Percentiles rank a stretch among this genome's conserved stretches.
Conservation (phyloP, 1,140 invertebrate genomes). For the Euwallacea fornicatus region DNA sequence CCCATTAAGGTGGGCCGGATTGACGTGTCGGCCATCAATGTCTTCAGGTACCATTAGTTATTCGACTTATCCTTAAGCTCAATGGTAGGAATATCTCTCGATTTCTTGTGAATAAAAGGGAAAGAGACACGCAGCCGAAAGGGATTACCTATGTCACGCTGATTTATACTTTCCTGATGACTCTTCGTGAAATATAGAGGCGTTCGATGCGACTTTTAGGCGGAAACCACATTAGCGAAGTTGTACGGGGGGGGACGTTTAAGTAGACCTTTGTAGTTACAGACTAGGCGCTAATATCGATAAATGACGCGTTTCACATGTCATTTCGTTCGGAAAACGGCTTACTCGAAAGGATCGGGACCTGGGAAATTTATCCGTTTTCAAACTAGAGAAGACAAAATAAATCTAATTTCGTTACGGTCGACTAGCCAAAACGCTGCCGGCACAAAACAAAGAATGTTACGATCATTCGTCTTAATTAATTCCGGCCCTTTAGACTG, state of each 20-base stretch:
- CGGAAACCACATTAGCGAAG: too few relatives aligned
- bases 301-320: background rate
- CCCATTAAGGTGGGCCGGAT: conserved; percentile 18
- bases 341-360: conserved; percentile 1
- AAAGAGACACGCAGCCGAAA: conserved; percentile 32
- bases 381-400: conserved; percentile 13
- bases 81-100: conserved; percentile 26
- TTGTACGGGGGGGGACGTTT: too few relatives aligned
- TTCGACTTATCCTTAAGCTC: conserved; percentile 34
- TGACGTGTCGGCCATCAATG: conserved; percentile 33
- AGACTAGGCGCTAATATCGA: background rate
- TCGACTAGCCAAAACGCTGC: conserved; percentile 6
- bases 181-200: conserved; percentile 34
- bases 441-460: conserved; percentile 14
- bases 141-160: conserved; percentile 40
- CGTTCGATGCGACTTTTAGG: conserved; percentile 18
- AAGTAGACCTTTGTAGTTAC: too few relatives aligned
- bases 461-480: conserved; percentile 5
- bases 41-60: conserved; percentile 34
- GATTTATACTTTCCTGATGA: conserved; percentile 40
- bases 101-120: conserved; percentile 40
- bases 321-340: conserved; percentile 15
- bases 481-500: conserved; percentile 15
- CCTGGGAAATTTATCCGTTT: conserved; percentile 12
- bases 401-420: conserved; percentile 15